A percentile compares a stretch with the other conserved stretches of the same genome.
Evolutionary conservation across 1,140 invertebrate genomes (phyloP).

Genomic region (Drosophila mojavensis): DNA sequence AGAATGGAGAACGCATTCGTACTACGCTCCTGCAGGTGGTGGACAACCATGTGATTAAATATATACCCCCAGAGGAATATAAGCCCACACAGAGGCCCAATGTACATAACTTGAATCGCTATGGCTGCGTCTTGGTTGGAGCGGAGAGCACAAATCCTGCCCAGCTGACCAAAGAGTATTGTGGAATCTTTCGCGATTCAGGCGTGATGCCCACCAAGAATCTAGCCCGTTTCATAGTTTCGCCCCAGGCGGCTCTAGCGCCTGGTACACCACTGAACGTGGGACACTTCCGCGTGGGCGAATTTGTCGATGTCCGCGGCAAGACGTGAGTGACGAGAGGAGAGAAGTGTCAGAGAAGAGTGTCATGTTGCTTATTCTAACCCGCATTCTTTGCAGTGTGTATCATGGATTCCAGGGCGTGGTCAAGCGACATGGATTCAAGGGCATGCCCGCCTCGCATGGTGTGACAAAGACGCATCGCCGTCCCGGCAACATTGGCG

Average conservation of each 20-base stretch:
- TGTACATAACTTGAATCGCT: conserved; percentile 83
- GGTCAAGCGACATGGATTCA: conserved; percentile 97
- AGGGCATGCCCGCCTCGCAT: conserved; percentile 95
- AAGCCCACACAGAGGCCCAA: conserved; percentile 85
- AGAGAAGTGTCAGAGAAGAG: too few species aligned
- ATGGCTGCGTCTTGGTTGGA: conserved; percentile 93
- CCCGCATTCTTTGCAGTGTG: conserved; percentile 86
- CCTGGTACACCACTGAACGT: conserved; percentile 95
- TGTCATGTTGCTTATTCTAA: background rate
- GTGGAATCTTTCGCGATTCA: conserved; percentile 92
- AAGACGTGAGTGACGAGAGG: conserved; percentile 90
- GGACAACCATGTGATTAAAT: conserved; percentile 98
- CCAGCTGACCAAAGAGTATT: conserved; percentile 94
- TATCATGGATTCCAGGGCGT: conserved; percentile 99
- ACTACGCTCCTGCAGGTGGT: conserved; percentile 95
- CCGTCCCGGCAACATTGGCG: conserved; percentile 94
- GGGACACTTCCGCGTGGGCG: conserved; percentile 95
- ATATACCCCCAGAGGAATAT: conserved; percentile 93
- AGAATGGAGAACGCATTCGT: conserved; percentile 90
- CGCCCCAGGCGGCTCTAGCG: conserved; percentile 93
- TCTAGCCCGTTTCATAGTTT: conserved; percentile 93
- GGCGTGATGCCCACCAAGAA: conserved; percentile 95
- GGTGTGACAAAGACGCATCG: conserved; percentile 98
- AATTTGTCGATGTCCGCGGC: conserved; percentile 94
- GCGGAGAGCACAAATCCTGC: conserved; percentile 95